Evolutionary conservation across 1,140 invertebrate species (phyloP).

Genomic region (Camponotus floridanus): DNA sequence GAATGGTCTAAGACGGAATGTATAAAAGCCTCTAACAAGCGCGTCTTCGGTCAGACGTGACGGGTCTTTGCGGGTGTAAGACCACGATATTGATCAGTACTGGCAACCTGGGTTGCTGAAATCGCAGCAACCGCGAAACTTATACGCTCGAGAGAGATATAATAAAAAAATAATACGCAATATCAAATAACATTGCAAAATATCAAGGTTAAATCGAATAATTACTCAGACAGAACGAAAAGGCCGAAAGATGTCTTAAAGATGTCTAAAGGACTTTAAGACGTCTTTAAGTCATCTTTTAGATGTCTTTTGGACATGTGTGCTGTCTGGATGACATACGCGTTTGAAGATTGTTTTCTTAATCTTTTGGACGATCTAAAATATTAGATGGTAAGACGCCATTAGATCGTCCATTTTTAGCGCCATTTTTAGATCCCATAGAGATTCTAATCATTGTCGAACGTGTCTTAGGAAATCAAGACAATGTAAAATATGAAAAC

Average conservation of each 20-base stretch:
- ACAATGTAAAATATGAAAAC: constrained; percentile 40
- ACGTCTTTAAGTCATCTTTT: too few species aligned
- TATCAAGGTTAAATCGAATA: background rate
- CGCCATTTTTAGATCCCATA: background rate
- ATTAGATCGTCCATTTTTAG: too few species aligned
- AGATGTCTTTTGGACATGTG: too few species aligned
- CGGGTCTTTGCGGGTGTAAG: constrained; percentile 21
- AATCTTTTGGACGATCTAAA: background rate
- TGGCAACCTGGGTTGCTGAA: background rate
- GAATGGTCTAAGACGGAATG: constrained; percentile 43
- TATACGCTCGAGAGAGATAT: background rate
- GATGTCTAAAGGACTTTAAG: too few species aligned
- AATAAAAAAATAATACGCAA: constrained; percentile 13
- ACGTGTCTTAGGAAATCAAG: background rate
- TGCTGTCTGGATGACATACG: too few species aligned
- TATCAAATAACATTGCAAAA: background rate
- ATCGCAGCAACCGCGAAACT: constrained; percentile 14
- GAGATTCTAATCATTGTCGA: background rate
- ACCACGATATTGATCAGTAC: constrained; percentile 13
- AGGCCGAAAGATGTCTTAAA: too few species aligned
- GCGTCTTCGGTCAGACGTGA: constrained; percentile 35
- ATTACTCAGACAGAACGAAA: too few species aligned
- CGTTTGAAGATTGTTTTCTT: too few species aligned
- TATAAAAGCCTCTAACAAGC: constrained; percentile 42
- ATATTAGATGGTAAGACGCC: background rate